Percentiles rank a stretch among this genome's conserved stretches.
Evolutionary conservation across 2,888 invertebrate species (phyloP).

Genomic region (Lissonota sp.): DNA sequence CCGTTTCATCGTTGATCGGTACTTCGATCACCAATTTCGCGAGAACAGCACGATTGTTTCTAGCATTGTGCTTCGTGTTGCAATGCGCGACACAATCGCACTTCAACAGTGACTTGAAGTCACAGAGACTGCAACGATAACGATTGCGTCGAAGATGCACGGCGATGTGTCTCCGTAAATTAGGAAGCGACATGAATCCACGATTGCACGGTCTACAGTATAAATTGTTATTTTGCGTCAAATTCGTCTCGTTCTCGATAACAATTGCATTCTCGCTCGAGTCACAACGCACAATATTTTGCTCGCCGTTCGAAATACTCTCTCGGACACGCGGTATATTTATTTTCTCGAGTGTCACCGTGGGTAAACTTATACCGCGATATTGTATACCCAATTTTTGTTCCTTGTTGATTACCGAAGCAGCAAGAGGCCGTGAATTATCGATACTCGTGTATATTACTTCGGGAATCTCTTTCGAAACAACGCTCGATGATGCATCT

Average conservation of each 20-base stretch:
- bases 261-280: background rate
- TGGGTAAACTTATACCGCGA: constrained; percentile 59
- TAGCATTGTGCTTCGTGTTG: constrained; percentile 87
- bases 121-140: constrained; percentile 91
- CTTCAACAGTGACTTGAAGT: constrained; percentile 88
- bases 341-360: constrained; percentile 60
- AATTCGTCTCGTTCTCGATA: constrained; percentile 61
- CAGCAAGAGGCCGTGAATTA: constrained; percentile 42
- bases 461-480: constrained; percentile 62
- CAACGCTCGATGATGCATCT: background rate
- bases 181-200: constrained; percentile 84
- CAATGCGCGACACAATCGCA: constrained; percentile 88
- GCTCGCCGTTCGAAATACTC: background rate
- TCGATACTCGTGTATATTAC: constrained; percentile 67
- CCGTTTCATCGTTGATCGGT: constrained; percentile 30
- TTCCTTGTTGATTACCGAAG: constrained; percentile 36
- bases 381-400: constrained; percentile 59
- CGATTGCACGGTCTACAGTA: constrained; percentile 86
- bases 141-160: constrained; percentile 89
- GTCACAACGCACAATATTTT: background rate
- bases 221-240: constrained; percentile 73
- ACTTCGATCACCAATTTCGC: constrained; percentile 71
- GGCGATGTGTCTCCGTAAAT: constrained; percentile 87
- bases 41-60: constrained; percentile 74
- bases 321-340: background rate